phyloP scores from a whole-genome alignment of 2,888 invertebrate genomes.

The Sinodicranocentrus sp. region DNA sequence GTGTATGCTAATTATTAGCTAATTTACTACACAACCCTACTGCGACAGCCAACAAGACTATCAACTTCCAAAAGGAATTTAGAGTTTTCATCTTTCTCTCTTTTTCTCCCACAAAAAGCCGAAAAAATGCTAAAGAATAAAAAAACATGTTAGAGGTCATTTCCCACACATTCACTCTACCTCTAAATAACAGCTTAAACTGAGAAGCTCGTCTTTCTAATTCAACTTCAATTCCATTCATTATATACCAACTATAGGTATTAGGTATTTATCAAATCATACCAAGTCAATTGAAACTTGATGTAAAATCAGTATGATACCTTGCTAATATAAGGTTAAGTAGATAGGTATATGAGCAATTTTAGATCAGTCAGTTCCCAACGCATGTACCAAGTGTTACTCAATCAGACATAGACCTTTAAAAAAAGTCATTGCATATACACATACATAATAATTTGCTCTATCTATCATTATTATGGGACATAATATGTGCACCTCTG shows the following conservation, averaged over 20 bases:
- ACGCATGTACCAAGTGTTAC: neutral
- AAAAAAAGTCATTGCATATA: neutral
- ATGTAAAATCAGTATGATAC: neutral
- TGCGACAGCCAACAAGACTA: neutral
- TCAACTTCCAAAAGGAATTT: constrained; percentile 4
- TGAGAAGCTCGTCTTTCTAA: neutral
- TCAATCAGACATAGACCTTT: constrained; percentile 30
- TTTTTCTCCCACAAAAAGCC: neutral
- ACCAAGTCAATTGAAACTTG: neutral
- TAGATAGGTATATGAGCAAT: constrained; percentile 2
- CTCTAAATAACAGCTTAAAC: neutral
- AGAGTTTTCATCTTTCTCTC: neutral
- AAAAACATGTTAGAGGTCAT: constrained; percentile 12
- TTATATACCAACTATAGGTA: neutral
- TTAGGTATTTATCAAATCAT: neutral
- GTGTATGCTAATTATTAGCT: neutral
- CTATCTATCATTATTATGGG: neutral
- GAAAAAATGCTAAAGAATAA: neutral
- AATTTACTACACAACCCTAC: neutral
- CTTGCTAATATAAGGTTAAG: constrained; percentile 5
- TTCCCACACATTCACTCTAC: constrained; percentile 22
- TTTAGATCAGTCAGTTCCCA: constrained; percentile 15
- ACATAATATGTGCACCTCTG: too few relatives aligned
- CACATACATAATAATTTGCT: neutral
- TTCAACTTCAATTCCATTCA: constrained; percentile 9